phyloP scores from a whole-genome alignment of 2,113 vertebrate species.

The Antechinus stuartii region DNA sequence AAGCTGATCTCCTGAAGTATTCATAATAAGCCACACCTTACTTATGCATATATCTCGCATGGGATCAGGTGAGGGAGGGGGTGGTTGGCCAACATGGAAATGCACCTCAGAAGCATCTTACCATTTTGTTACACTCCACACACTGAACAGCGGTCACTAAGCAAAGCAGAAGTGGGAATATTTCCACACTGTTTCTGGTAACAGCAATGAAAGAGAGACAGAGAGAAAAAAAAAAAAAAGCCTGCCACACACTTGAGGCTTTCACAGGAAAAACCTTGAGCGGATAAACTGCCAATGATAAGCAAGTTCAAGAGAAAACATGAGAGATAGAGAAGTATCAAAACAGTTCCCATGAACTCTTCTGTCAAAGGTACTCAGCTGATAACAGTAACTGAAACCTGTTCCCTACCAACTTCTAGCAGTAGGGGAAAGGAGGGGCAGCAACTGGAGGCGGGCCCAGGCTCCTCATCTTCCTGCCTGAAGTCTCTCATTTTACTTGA shows the following conservation, averaged over 20 bases:
- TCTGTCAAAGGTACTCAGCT: not conserved
- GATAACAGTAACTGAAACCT: slow-evolving; percentile 23
- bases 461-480: not conserved
- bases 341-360: slow-evolving; percentile 74
- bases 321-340: not conserved
- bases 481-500: not conserved
- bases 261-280: slow-evolving; percentile 70
- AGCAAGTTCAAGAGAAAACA: slow-evolving; percentile 74
- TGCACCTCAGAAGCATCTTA: not conserved
- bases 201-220: not conserved
- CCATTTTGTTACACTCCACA: not conserved
- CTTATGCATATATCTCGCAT: not conserved
- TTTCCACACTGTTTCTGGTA: slow-evolving; percentile 32
- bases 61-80: not conserved
- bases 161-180: not conserved
- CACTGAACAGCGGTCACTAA: not conserved
- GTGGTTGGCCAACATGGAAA: not conserved
- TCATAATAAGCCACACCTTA: not conserved
- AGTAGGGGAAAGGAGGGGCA: not conserved
- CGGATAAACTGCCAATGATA: slow-evolving; percentile 64
- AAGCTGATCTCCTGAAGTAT: not conserved
- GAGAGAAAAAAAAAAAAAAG: not conserved
- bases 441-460: not conserved
- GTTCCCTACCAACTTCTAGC: not conserved
- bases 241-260: slow-evolving; percentile 53